These are phyloP conservation scores for Chymomyza caudatula DNA, from an alignment of 2,888 invertebrate species.

Conservation along the genomic window DNA sequence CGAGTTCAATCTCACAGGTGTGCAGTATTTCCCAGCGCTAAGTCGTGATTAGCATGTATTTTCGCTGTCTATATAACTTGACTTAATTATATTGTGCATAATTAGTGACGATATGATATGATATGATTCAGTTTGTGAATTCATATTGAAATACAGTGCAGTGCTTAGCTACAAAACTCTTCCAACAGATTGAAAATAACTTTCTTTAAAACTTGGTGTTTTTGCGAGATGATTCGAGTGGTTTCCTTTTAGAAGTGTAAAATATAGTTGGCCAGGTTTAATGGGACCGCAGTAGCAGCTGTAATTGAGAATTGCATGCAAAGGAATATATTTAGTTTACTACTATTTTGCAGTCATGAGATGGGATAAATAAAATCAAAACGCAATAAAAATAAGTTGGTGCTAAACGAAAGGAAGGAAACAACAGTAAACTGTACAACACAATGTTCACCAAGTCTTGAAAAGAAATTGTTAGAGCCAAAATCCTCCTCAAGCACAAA, in stretches of 20 bases:
- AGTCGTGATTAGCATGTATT: background rate
- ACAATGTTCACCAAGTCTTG: background rate
- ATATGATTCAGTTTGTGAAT: conserved; percentile 14
- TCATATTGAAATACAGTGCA: conserved; percentile 23
- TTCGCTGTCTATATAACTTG: background rate
- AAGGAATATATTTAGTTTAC: no score
- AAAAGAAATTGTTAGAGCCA: background rate
- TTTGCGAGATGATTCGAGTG: no score
- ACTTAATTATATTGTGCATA: conserved; percentile 55
- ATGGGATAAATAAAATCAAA: no score
- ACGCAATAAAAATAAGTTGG: conserved; percentile 6
- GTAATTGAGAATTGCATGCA: conserved; percentile 11
- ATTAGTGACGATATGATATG: no score
- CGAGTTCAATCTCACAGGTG: background rate
- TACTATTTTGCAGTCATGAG: no score
- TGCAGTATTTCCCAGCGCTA: background rate
- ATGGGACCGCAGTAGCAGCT: conserved; percentile 25
- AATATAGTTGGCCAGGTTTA: conserved; percentile 49
- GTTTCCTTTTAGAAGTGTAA: no score
- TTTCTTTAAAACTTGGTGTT: background rate
- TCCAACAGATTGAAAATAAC: background rate
- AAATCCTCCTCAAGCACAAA: background rate
- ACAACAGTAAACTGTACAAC: background rate
- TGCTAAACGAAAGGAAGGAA: background rate
- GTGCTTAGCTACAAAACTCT: background rate